phyloP scores from a whole-genome alignment of 2,113 vertebrate genomes.

The Heterochromis multidens region DNA sequence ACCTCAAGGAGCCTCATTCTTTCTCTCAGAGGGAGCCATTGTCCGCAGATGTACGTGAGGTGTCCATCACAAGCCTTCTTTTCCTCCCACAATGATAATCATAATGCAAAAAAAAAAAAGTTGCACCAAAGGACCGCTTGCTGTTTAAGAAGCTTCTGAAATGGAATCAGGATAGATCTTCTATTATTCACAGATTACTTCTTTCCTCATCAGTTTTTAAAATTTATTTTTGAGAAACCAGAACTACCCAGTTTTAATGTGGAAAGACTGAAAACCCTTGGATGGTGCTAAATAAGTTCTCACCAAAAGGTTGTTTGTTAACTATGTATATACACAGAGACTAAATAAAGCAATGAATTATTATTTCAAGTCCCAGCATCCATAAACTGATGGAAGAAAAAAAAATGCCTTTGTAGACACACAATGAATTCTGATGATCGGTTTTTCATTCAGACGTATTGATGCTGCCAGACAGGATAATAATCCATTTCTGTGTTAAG shows the following conservation, averaged over 20 bases:
- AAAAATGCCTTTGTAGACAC: background rate
- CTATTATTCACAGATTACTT: background rate
- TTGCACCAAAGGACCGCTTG: background rate
- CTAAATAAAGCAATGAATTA: background rate
- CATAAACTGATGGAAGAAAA: background rate
- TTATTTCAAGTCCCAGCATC: background rate
- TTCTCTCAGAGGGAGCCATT: constrained; percentile 1
- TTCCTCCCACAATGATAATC: background rate
- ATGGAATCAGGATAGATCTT: background rate
- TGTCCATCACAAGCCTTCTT: background rate
- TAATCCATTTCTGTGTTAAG: constrained; percentile 2
- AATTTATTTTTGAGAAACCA: background rate
- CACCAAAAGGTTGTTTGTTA: background rate
- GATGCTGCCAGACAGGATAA: background rate
- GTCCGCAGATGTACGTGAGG: background rate
- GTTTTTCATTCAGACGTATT: background rate
- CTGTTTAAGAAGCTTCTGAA: background rate
- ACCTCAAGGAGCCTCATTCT: constrained; percentile 12
- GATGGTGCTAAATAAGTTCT: background rate
- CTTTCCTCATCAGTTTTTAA: background rate
- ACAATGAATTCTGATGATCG: constrained; percentile 1
- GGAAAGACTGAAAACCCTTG: background rate
- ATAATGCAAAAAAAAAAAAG: background rate
- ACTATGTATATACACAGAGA: background rate
- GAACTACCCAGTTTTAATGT: background rate